Conservation (phyloP, 2,113 vertebrate genomes). For the Aegithalos caudatus region DNA sequence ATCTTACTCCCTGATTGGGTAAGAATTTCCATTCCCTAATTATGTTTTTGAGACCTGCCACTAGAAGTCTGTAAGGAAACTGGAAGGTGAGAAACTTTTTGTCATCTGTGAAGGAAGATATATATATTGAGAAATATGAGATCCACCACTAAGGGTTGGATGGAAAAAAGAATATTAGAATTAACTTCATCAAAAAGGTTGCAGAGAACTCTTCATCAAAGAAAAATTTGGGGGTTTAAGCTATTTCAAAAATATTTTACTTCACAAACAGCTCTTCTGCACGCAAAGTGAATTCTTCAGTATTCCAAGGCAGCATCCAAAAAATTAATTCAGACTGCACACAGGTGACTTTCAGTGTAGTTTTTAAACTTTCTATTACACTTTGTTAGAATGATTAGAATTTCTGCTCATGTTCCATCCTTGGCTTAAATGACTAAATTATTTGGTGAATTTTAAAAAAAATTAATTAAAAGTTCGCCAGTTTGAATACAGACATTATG, state of each 20-base stretch:
- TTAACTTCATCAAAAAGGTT: not conserved
- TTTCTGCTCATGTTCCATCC: not conserved
- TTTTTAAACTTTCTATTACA: not conserved
- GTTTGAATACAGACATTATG: not conserved
- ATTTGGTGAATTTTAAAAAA: not conserved
- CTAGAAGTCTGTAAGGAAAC: not conserved
- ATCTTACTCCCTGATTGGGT: not conserved
- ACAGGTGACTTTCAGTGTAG: fast-evolving
- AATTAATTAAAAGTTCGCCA: fast-evolving
- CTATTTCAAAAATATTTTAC: not conserved
- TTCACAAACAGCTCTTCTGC: not conserved
- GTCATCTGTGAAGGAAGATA: not conserved
- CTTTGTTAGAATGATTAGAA: not conserved
- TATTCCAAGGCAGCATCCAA: not conserved
- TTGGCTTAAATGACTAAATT: not conserved
- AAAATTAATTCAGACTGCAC: not conserved
- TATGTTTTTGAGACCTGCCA: not conserved
- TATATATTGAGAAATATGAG: not conserved
- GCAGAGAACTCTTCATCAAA: not conserved
- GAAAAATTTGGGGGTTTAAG: fast-evolving
- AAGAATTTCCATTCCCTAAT: not conserved
- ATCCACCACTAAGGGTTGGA: not conserved
- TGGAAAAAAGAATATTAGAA: not conserved
- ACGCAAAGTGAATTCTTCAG: not conserved
- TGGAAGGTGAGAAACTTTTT: not conserved